Conservation (phyloP, 2,888 invertebrate genomes). For the Auanema sp. region DNA sequence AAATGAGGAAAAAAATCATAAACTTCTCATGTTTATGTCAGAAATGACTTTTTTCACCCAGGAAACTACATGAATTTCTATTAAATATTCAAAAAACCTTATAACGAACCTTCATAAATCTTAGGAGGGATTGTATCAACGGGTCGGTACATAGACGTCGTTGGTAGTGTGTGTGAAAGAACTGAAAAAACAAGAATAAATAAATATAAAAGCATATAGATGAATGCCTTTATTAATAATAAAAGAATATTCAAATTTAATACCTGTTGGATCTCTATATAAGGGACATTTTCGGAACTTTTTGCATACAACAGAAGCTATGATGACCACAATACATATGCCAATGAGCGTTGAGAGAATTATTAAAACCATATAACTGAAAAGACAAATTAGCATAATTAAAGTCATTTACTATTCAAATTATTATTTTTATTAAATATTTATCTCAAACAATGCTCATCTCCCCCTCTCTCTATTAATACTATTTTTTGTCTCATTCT, state of each 20-base stretch:
- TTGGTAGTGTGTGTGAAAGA: constrained; percentile 4
- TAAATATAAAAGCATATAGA: background rate
- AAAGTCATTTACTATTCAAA: no score
- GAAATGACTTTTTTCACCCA: no score
- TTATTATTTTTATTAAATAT: no score
- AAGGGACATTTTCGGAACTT: constrained; percentile 39
- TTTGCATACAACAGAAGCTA: constrained; percentile 34
- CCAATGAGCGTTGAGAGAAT: constrained; percentile 30
- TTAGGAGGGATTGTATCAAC: constrained; percentile 46
- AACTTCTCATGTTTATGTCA: no score
- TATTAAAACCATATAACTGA: constrained; percentile 40
- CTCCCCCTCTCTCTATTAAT: no score
- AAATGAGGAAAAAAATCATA: no score
- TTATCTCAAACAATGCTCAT: no score
- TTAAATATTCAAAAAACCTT: no score
- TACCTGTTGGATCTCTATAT: constrained; percentile 29
- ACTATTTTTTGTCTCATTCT: no score
- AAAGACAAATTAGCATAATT: constrained; percentile 13
- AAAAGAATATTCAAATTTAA: background rate
- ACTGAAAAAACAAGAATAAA: background rate
- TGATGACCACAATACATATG: constrained; percentile 25
- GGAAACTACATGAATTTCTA: no score
- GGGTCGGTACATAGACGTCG: constrained; percentile 36
- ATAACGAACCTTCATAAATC: constrained; percentile 35
- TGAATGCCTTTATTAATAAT: constrained; percentile 1